Conservation (phyloP, 2,888 invertebrate genomes). For the Cyrtodaria siliqua region DNA sequence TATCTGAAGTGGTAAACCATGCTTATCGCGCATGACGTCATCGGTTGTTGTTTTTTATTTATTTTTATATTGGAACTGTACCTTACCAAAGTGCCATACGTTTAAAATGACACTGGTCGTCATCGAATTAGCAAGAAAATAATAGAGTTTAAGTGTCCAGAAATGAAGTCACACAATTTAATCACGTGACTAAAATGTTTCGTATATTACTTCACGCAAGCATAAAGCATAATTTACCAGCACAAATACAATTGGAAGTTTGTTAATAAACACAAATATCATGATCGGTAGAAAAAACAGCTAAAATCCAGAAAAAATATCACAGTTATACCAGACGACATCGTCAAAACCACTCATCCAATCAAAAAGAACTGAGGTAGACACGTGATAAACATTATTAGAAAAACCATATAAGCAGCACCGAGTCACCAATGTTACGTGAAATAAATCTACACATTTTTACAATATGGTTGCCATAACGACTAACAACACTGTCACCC, state of each 20-base stretch:
- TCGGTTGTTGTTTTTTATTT: no score
- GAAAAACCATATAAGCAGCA: constrained; percentile 63
- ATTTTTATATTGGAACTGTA: no score
- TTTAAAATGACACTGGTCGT: no score
- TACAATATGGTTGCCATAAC: constrained; percentile 70
- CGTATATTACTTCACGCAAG: no score
- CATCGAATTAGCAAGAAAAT: no score
- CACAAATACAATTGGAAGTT: constrained; percentile 1
- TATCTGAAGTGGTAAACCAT: constrained; percentile 1
- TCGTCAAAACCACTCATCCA: constrained; percentile 57
- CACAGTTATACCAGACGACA: constrained; percentile 46
- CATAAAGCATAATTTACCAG: background rate
- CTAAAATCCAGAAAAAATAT: constrained; percentile 37
- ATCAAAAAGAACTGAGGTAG: constrained; percentile 57
- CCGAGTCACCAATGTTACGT: constrained; percentile 58
- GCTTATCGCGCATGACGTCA: no score
- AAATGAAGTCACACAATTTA: no score
- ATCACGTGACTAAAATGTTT: no score
- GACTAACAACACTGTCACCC: constrained; percentile 68
- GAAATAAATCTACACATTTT: constrained; percentile 70
- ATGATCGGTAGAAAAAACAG: constrained; percentile 3
- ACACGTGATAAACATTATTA: constrained; percentile 59
- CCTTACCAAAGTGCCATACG: no score
- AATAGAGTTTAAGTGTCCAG: no score
- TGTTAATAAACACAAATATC: constrained; percentile 1